These are phyloP conservation scores for Conus betulinus DNA, from an alignment of 1,140 invertebrate species.

Conservation along the genomic window DNA sequence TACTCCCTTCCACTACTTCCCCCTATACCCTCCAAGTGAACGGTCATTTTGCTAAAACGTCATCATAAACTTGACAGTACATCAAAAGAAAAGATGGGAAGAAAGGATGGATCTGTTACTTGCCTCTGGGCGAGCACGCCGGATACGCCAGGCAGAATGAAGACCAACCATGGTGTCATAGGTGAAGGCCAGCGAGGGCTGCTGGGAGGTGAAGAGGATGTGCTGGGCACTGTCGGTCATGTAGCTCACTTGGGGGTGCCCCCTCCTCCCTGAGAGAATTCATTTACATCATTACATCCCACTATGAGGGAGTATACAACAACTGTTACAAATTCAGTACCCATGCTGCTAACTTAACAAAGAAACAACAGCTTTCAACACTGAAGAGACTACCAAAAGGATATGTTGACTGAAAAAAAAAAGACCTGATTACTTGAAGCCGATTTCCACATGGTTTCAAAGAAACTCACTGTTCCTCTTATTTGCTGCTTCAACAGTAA, in stretches of 20 bases:
- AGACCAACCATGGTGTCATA: constrained; percentile 86
- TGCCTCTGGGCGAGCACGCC: constrained; percentile 86
- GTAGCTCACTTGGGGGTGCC: constrained; percentile 73
- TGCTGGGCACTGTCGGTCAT: constrained; percentile 81
- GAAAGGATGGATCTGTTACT: constrained; percentile 59
- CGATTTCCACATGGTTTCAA: too few relatives aligned
- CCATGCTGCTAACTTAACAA: background rate
- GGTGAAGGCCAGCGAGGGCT: constrained; percentile 83
- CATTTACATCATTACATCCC: too few relatives aligned
- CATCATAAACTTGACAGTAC: background rate
- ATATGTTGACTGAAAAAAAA: too few relatives aligned
- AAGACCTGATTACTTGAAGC: too few relatives aligned
- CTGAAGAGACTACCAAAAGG: too few relatives aligned
- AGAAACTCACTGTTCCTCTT: too few relatives aligned
- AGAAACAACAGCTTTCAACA: too few relatives aligned
- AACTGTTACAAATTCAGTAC: background rate
- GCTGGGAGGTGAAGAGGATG: constrained; percentile 81
- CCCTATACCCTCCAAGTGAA: too few relatives aligned
- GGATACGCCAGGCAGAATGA: constrained; percentile 89
- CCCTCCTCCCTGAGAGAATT: background rate
- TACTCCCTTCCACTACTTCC: background rate
- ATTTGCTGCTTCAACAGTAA: too few relatives aligned
- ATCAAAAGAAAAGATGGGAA: constrained; percentile 7
- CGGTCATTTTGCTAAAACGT: too few relatives aligned
- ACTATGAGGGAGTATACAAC: background rate